Percentiles rank a stretch among this genome's conserved stretches.
phyloP scores from a whole-genome alignment of 2,888 invertebrate genomes.

The Tetragonula carbonaria region DNA sequence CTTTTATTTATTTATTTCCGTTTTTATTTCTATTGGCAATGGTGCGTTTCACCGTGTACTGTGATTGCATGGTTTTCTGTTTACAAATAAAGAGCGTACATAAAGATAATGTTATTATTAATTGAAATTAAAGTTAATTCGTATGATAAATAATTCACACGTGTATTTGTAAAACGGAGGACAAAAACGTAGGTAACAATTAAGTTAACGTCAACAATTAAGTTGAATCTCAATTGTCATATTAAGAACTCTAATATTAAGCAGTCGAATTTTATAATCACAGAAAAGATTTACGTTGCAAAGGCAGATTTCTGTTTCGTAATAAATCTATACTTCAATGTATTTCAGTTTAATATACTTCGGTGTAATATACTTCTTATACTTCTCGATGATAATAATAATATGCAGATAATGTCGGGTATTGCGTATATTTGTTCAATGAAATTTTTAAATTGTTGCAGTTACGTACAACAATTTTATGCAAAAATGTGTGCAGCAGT shows the following conservation, averaged over 20 bases:
- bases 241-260: background rate
- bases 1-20: no score
- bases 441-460: constrained; percentile 28
- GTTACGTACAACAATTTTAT: constrained; percentile 24
- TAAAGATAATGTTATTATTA: background rate
- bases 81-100: background rate
- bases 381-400: background rate
- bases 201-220: background rate
- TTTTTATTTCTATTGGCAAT: no score
- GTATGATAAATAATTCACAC: background rate
- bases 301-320: background rate
- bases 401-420: background rate
- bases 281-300: no score
- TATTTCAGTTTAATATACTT: no score
- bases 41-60: background rate
- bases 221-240: background rate
- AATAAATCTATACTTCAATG: background rate
- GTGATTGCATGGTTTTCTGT: background rate
- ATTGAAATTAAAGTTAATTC: background rate
- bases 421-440: background rate
- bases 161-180: background rate
- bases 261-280: no score
- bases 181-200: no score
- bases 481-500: constrained; percentile 73
- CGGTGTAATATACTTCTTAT: no score